Percentiles rank a stretch among this genome's conserved stretches.
phyloP scores from a whole-genome alignment of 1,140 invertebrate genomes.

The Phymorhynchus buccinoides region DNA sequence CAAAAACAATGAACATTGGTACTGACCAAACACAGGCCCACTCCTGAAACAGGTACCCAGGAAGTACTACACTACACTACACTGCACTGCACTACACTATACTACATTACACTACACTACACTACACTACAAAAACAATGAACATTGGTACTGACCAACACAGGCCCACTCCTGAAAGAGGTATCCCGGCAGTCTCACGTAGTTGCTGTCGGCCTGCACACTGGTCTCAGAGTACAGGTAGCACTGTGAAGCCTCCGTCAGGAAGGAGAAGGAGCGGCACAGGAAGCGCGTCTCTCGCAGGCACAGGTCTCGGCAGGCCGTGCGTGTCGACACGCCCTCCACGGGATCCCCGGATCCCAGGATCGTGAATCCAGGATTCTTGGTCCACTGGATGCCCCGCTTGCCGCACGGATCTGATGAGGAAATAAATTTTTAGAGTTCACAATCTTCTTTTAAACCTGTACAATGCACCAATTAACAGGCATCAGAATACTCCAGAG shows the following conservation, averaged over 20 bases:
- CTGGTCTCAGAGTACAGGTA: slow-evolving; percentile 43
- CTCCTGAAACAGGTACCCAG: not conserved
- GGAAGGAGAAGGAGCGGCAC: slow-evolving; percentile 54
- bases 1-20: too few species aligned
- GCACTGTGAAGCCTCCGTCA: slow-evolving; percentile 46
- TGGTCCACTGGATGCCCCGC: slow-evolving; percentile 46
- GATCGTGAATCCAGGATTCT: slow-evolving; percentile 52
- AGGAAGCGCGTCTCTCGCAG: slow-evolving; percentile 54
- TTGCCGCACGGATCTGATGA: slow-evolving; percentile 55
- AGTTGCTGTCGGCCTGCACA: slow-evolving; percentile 32
- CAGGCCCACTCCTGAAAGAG: slow-evolving; percentile 60
- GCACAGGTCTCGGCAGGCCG: slow-evolving; percentile 53
- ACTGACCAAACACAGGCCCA: too few species aligned
- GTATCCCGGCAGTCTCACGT: slow-evolving; percentile 53
- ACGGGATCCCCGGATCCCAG: slow-evolving; percentile 35
- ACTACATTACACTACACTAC: not conserved
- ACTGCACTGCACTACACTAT: too few species aligned
- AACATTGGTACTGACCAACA: not conserved
- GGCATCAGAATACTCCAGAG: too few species aligned
- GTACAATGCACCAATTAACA: too few species aligned
- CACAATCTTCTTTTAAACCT: not conserved
- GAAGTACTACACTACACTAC: too few species aligned
- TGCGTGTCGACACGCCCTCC: slow-evolving; percentile 35
- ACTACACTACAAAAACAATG: not conserved
- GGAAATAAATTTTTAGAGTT: not conserved